Conservation (phyloP, 2,888 invertebrate species). For the Lymantria dispar region DNA sequence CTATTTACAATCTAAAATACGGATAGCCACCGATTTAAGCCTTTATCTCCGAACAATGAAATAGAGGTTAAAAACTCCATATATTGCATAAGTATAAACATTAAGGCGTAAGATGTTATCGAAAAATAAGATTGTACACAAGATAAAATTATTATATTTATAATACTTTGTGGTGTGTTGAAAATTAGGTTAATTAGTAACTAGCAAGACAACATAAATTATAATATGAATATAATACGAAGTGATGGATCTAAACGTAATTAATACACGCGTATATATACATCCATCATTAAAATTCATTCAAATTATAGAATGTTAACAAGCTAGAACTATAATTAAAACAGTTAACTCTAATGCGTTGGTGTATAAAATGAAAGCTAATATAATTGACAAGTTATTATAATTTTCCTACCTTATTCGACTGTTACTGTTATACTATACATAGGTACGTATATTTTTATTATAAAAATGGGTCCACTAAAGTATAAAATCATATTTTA, state of each 20-base stretch:
- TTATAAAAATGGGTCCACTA: no score
- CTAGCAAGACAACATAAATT: neutral
- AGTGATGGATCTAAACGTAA: neutral
- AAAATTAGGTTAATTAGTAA: neutral
- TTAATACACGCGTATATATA: no score
- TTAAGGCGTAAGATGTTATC: neutral
- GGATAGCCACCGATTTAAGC: no score
- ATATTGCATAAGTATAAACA: neutral
- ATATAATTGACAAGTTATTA: slow-evolving; percentile 1
- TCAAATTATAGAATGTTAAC: neutral
- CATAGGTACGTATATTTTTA: no score
- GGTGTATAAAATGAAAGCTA: slow-evolving; percentile 6
- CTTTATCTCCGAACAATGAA: no score
- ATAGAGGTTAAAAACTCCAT: no score
- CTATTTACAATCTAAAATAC: no score
- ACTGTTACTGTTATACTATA: neutral
- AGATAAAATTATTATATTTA: neutral
- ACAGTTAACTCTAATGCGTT: slow-evolving; percentile 9
- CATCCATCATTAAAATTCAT: no score
- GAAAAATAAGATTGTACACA: neutral
- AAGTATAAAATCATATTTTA: no score
- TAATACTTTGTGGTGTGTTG: neutral
- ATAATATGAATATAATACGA: neutral
- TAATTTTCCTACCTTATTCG: slow-evolving; percentile 11
- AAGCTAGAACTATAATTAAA: neutral